Evolutionary conservation across 2,888 invertebrate species (phyloP), one percentile per base, ranked within the genome.

Genomic region (Anthoptus insignis): DNA sequence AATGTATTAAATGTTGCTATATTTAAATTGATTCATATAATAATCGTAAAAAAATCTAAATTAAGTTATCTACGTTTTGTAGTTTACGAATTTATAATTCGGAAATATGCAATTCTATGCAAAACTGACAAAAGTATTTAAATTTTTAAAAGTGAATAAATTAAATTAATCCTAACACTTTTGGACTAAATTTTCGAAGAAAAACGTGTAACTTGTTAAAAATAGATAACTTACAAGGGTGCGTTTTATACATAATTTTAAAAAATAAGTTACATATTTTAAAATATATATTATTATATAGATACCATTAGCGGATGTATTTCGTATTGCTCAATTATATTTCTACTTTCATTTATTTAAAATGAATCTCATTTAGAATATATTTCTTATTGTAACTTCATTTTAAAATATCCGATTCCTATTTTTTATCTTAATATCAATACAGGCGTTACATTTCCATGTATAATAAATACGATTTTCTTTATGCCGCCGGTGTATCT

Each of bases 401-500:
- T 13, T 39, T 16, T 39, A 16, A 39, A 13, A 13, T 39, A 39
- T 39, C 27, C 19, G 29, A 16, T 50, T 54, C 6, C 37, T 54
- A 24, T 34, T 53, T 39, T 52, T 34, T 54, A 7, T 27, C 7
- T n/a, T n/a, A n/a, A 53, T 34, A 53, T 34, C 21, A 14, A 16
- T 8, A 13, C 14, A 0, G 8, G 14, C 14, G 11, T 8, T 37
- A 37, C 14, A 19, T 37, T 53, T 19, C 53, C 21, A 53, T 53
- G 22, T 6, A 52, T 21, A 52, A n/a, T n/a, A n/a, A n/a, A n/a
- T n/a, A n/a, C n/a, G n/a, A n/a, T n/a, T n/a, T n/a, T n/a, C n/a
- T n/a, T n/a, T 56, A 49, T 56, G 61, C 45, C 56, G 13, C 21
- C n/a, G 14, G 34, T 34, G 32, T 56, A 64, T 57, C 59, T 32